phyloP scores from a whole-genome alignment of 2,888 invertebrate species.

The Cantharis lateralis region DNA sequence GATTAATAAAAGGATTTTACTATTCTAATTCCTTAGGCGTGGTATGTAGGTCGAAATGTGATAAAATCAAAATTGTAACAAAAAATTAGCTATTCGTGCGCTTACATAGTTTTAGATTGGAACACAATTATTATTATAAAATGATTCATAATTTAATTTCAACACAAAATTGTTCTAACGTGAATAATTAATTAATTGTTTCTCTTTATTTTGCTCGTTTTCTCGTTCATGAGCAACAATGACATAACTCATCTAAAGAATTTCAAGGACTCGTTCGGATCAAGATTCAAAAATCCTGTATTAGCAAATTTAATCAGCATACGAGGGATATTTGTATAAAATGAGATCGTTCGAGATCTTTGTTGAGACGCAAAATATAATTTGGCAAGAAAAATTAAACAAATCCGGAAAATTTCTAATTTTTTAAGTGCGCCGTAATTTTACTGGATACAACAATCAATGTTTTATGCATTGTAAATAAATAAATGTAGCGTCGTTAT shows the following conservation, averaged over 20 bases:
- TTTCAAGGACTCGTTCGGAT: not conserved
- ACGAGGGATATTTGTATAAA: not conserved
- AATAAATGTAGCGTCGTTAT: not conserved
- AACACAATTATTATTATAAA: not conserved
- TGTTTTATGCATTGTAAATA: not conserved
- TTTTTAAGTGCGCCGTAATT: not conserved
- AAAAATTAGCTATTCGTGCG: not conserved
- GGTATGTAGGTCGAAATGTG: not conserved
- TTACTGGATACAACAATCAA: not conserved
- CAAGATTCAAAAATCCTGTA: not conserved
- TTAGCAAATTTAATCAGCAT: not conserved
- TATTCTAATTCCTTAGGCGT: not conserved
- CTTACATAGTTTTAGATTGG: not conserved
- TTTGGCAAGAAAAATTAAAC: not conserved
- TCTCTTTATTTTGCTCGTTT: not conserved
- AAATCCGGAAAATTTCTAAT: not conserved
- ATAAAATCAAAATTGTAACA: not conserved
- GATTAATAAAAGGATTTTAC: conserved; percentile 1
- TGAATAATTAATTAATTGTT: not conserved
- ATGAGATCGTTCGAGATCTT: not conserved
- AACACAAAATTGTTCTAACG: not conserved
- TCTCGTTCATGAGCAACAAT: not conserved
- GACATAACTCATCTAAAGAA: not conserved
- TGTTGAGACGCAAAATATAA: not conserved
- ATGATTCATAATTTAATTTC: not conserved